Percentiles rank a stretch among this genome's conserved stretches.
Evolutionary conservation across 2,113 vertebrate genomes (phyloP).

Genomic region (Aythya baeri): DNA sequence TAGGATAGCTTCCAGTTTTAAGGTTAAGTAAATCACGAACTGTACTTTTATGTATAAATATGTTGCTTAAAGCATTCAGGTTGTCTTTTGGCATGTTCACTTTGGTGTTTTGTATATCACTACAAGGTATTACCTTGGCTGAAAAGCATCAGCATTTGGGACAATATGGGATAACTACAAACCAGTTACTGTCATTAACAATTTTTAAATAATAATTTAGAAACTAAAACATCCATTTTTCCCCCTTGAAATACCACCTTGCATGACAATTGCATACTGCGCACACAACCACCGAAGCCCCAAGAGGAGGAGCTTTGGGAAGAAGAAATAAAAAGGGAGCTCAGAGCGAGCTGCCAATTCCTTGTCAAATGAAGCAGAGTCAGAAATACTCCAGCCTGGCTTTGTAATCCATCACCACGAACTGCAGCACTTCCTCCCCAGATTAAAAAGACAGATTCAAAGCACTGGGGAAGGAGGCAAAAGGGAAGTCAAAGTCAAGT

Average conservation of each 20-base stretch:
- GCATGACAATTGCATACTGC: background rate
- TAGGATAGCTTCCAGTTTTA: background rate
- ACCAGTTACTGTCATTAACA: background rate
- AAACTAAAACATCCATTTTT: background rate
- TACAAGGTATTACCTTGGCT: background rate
- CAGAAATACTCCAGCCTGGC: background rate
- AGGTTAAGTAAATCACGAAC: slow-evolving; percentile 22
- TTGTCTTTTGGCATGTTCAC: background rate
- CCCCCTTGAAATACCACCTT: background rate
- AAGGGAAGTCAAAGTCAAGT: background rate
- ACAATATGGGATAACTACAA: background rate
- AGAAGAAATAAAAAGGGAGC: background rate
- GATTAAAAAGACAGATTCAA: background rate
- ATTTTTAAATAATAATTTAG: background rate
- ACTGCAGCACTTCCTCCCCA: background rate
- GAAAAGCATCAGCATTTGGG: background rate
- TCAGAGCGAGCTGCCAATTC: slow-evolving; percentile 4
- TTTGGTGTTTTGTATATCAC: background rate
- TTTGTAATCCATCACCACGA: background rate
- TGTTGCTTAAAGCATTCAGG: background rate
- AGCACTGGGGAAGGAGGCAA: background rate
- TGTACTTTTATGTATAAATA: background rate
- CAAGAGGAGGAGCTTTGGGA: background rate
- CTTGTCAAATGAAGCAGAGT: slow-evolving; percentile 7
- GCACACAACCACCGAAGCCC: background rate